These are phyloP conservation scores for Colossoma macropomum DNA, from an alignment of 2,113 vertebrate genomes.

Conservation along the genomic window DNA sequence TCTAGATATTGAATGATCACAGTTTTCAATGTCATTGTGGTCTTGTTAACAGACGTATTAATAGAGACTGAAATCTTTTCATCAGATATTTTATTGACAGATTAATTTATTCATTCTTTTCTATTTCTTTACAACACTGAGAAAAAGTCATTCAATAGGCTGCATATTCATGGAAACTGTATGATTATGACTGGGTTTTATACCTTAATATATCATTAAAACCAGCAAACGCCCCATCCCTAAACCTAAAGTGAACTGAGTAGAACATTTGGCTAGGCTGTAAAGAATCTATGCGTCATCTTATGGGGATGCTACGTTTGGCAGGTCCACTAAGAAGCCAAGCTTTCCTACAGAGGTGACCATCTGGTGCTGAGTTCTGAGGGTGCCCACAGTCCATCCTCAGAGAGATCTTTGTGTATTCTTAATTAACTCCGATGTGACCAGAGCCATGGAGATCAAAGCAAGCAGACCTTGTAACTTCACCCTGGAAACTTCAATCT, in stretches of 20 bases:
- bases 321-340: constrained; percentile 14
- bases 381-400: neutral
- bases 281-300: neutral
- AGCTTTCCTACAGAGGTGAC: neutral
- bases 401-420: neutral
- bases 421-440: constrained; percentile 31
- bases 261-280: neutral
- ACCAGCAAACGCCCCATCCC: neutral
- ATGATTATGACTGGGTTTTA: neutral
- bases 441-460: constrained; percentile 1
- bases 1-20: too few species aligned
- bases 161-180: too few species aligned
- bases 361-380: constrained; percentile 6
- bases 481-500: neutral
- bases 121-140: too few species aligned
- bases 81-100: too few species aligned
- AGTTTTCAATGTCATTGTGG: too few species aligned
- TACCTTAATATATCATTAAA: neutral
- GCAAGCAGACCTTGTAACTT: neutral
- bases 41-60: too few species aligned
- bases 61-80: too few species aligned
- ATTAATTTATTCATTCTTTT: too few species aligned
- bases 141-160: too few species aligned
- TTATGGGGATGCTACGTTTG: constrained; percentile 1
- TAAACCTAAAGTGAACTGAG: neutral